Evolutionary conservation across 1,140 invertebrate genomes (phyloP).

Genomic region (Leptonema lineaticorne): DNA sequence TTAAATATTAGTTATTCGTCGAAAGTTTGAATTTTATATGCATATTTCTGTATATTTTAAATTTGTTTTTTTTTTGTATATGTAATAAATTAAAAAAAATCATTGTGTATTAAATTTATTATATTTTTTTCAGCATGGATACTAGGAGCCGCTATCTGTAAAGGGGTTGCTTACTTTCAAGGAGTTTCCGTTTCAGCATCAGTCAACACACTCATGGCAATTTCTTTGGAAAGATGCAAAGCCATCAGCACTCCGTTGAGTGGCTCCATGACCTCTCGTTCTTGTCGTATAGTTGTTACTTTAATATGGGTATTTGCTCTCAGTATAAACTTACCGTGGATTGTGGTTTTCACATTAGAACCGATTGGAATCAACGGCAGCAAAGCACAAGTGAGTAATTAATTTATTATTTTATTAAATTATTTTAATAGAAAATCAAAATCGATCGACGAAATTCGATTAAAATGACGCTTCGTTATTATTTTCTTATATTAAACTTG

Average conservation of each 20-base stretch:
- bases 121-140: conserved; percentile 62
- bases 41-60: too few species aligned
- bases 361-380: conserved; percentile 45
- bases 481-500: too few species aligned
- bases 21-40: too few species aligned
- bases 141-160: conserved; percentile 62
- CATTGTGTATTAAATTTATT: conserved; percentile 7
- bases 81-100: too few species aligned
- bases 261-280: conserved; percentile 56
- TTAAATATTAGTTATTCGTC: too few species aligned
- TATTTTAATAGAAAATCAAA: too few species aligned
- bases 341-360: conserved; percentile 55
- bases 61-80: too few species aligned
- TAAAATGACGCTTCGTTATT: too few species aligned
- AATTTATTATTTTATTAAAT: background rate
- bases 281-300: conserved; percentile 51
- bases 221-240: conserved; percentile 62
- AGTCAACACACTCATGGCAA: conserved; percentile 64
- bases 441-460: too few species aligned
- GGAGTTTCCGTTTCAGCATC: conserved; percentile 66
- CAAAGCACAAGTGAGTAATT: conserved; percentile 42
- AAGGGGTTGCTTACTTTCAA: conserved; percentile 63
- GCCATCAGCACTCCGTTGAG: conserved; percentile 62
- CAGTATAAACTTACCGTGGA: conserved; percentile 61
- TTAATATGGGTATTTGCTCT: conserved; percentile 60